A percentile compares a stretch with the other conserved stretches of the same genome.
Evolutionary conservation across 2,113 vertebrate species (phyloP).

Genomic region (Cyanocitta stelleri): DNA sequence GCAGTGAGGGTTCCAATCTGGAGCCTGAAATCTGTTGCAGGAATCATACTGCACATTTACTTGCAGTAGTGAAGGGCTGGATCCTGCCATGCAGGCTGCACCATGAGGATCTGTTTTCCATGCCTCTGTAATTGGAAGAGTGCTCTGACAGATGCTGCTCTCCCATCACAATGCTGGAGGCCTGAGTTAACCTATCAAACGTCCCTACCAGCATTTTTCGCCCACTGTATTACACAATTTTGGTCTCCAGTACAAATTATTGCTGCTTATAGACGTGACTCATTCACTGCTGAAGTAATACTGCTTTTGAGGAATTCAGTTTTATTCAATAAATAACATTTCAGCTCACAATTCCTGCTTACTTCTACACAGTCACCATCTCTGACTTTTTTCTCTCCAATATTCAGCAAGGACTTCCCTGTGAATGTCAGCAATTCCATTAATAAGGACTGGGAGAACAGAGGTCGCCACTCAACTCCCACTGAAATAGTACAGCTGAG

Average conservation of each 20-base stretch:
- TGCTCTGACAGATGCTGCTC: background rate
- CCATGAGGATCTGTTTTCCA: background rate
- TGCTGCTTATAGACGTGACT: background rate
- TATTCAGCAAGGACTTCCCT: background rate
- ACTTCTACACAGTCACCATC: background rate
- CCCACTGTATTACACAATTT: background rate
- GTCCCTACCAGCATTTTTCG: background rate
- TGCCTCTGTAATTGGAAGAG: background rate
- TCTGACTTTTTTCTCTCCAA: background rate
- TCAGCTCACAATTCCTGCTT: background rate
- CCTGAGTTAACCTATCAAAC: background rate
- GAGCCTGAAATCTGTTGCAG: background rate
- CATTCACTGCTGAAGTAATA: background rate
- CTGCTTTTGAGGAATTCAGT: background rate
- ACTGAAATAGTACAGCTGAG: background rate
- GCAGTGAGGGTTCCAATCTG: background rate
- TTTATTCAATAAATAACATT: background rate
- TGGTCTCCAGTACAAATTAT: background rate
- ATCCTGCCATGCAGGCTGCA: background rate
- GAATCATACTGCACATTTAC: background rate
- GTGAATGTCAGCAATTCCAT: background rate
- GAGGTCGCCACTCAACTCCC: background rate
- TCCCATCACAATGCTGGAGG: background rate
- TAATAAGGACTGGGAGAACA: background rate
- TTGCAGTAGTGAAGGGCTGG: background rate